Evolutionary conservation across 1,140 invertebrate genomes (phyloP), one percentile per base, ranked within the genome.

Genomic region (Spodoptera frugiperda): DNA sequence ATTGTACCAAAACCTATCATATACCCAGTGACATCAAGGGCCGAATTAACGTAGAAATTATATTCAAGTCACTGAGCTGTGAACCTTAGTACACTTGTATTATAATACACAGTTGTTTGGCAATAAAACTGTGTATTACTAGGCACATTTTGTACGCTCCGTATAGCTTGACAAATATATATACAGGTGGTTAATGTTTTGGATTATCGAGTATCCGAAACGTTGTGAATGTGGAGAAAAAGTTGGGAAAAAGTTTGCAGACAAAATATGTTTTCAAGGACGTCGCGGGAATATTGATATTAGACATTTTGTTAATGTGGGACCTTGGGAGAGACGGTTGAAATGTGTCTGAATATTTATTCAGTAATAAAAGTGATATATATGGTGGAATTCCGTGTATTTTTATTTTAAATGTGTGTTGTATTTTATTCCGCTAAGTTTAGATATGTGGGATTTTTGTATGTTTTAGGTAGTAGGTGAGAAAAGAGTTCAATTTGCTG

Each of bases 21-120:
- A 33, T 63, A 44, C 59, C 21, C 49, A 30, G 4, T 33, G 67
- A 70, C 49, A 70, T 70, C 49, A 70, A 70, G 67, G 67, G 67
- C 67, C 49, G 14, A 53, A 70, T 51, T 54, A 70, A 54, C 67
- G 67, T 54, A 8, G 17, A 49, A 70, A 70, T 70, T 54, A 51
- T 33, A 33, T 70, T 53, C 49, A 70, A 70, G 12, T 39, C 67
- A 70, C 21, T 70, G 67, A 39, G 12, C 67, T 53, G 67, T 33
- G 17, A 33, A 25, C 46, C 65, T 15, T n/a, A 53, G n/a, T 21
- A 53, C 12, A 51, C 12, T 51, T 44, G 30, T 70, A 54, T 39
- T 54, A 53, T 39, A 51, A 48, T 67, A 39, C 33, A 39, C 8
- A 39, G 33, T 39, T 39, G 33, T 39, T 21, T 11, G 67, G 25